Evolutionary conservation across 2,888 invertebrate species (phyloP).

Genomic region (Sipunculus nudus): DNA sequence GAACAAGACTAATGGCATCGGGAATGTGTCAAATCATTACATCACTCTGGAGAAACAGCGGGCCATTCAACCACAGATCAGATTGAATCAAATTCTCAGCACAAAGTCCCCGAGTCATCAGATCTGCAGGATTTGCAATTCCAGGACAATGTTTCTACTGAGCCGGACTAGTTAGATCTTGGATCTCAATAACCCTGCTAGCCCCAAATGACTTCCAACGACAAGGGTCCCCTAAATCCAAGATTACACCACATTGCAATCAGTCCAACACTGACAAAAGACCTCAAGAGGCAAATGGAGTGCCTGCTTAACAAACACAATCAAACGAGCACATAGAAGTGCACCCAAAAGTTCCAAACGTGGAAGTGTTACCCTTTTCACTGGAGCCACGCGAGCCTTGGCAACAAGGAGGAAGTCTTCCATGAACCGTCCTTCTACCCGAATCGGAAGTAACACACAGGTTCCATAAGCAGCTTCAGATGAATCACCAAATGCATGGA

Average conservation of each 20-base stretch:
- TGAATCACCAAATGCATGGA: conserved; percentile 42
- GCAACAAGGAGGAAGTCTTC: conserved; percentile 9
- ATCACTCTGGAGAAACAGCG: background rate
- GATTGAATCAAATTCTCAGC: conserved; percentile 15
- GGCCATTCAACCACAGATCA: conserved; percentile 40
- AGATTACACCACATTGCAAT: conserved; percentile 34
- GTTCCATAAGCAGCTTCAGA: conserved; percentile 39
- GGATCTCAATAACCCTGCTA: no score
- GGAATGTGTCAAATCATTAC: background rate
- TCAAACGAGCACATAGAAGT: conserved; percentile 22
- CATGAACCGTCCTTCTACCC: background rate
- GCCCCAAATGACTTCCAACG: conserved; percentile 40
- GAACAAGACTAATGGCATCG: background rate
- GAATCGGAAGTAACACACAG: conserved; percentile 25
- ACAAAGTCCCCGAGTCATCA: conserved; percentile 40
- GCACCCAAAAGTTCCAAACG: conserved; percentile 32
- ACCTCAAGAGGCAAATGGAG: conserved; percentile 30
- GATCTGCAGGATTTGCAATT: conserved; percentile 50
- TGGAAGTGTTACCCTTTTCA: conserved; percentile 38
- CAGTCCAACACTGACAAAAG: conserved; percentile 29
- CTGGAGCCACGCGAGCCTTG: conserved; percentile 40
- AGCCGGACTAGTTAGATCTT: no score
- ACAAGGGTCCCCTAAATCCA: conserved; percentile 32
- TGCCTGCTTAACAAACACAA: conserved; percentile 26
- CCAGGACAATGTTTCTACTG: conserved; percentile 43